Percentiles rank a stretch among this genome's conserved stretches.
Conservation (phyloP, 2,888 invertebrate genomes). For the Diplazon laetatorius region DNA sequence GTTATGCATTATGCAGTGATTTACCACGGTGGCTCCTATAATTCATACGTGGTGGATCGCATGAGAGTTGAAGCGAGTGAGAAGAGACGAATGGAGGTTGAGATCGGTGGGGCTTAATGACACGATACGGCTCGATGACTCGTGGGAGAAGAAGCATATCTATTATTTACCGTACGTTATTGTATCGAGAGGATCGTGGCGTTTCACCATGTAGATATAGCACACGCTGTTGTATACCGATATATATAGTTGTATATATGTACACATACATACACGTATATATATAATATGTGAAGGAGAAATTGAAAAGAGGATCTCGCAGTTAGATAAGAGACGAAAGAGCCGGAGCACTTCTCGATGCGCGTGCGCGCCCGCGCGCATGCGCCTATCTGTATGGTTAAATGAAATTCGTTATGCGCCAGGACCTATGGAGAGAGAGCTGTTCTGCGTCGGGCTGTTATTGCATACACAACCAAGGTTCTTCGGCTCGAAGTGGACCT, state of each 20-base stretch:
- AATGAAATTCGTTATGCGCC: slow-evolving; percentile 65
- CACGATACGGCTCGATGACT: slow-evolving; percentile 66
- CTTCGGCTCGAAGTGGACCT: slow-evolving; percentile 58
- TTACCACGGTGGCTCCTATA: slow-evolving; percentile 40
- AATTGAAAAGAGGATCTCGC: slow-evolving; percentile 64
- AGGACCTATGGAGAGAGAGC: slow-evolving; percentile 49
- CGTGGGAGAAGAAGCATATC: slow-evolving; percentile 65
- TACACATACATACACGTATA: slow-evolving; percentile 6
- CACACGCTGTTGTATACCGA: slow-evolving; percentile 2
- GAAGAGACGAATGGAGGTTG: slow-evolving; percentile 27
- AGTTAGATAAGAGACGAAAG: slow-evolving; percentile 63
- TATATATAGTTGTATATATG: slow-evolving; percentile 14
- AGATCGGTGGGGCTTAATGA: slow-evolving; percentile 62
- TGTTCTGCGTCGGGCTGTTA: slow-evolving; percentile 11
- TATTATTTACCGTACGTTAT: slow-evolving; percentile 68
- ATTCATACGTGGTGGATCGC: slow-evolving; percentile 13
- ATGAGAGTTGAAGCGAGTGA: slow-evolving; percentile 17
- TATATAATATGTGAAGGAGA: slow-evolving; percentile 47
- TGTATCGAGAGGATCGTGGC: slow-evolving; percentile 66
- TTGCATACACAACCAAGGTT: slow-evolving; percentile 43
- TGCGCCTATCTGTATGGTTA: slow-evolving; percentile 59
- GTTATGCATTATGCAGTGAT: slow-evolving; percentile 62
- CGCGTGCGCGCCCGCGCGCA: slow-evolving; percentile 13
- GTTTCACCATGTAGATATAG: slow-evolving; percentile 39
- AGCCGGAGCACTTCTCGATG: slow-evolving; percentile 21